Evolutionary conservation across 2,888 invertebrate genomes (phyloP).

Genomic region (Malachius bipustulatus): DNA sequence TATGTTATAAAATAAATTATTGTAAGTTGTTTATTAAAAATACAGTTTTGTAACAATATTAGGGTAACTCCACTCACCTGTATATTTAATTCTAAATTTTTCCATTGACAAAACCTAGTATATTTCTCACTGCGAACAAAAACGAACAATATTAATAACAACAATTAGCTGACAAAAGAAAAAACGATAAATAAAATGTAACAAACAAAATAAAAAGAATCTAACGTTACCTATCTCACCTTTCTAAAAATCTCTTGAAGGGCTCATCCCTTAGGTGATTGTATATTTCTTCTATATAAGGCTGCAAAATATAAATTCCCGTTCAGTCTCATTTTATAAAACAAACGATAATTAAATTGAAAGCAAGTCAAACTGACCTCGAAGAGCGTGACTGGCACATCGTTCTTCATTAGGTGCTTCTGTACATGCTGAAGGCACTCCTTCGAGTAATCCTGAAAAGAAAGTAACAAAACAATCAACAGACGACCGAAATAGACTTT

Average conservation of each 20-base stretch:
- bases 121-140: slow-evolving; percentile 81
- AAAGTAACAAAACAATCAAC: slow-evolving; percentile 22
- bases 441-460: slow-evolving; percentile 90
- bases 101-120: slow-evolving; percentile 99
- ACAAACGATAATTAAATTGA: too few species aligned
- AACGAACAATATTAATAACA: slow-evolving; percentile 12
- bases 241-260: slow-evolving; percentile 97
- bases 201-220: slow-evolving; percentile 12
- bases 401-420: slow-evolving; percentile 92
- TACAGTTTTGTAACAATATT: too few species aligned
- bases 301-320: slow-evolving; percentile 61
- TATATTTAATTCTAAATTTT: slow-evolving; percentile 99
- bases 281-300: slow-evolving; percentile 99
- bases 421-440: slow-evolving; percentile 96
- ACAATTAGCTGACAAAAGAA: background rate
- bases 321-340: slow-evolving; percentile 9
- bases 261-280: slow-evolving; percentile 93
- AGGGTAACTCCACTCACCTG: too few species aligned
- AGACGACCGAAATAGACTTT: slow-evolving; percentile 10
- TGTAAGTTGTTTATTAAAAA: too few species aligned
- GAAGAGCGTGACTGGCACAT: slow-evolving; percentile 94
- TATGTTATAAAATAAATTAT: too few species aligned
- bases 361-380: slow-evolving; percentile 56
- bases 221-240: slow-evolving; percentile 47
- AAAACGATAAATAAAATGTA: slow-evolving; percentile 1